These are phyloP conservation scores for Habroteleia sp. DNA, from an alignment of 2,888 invertebrate species.

Conservation along the genomic window DNA sequence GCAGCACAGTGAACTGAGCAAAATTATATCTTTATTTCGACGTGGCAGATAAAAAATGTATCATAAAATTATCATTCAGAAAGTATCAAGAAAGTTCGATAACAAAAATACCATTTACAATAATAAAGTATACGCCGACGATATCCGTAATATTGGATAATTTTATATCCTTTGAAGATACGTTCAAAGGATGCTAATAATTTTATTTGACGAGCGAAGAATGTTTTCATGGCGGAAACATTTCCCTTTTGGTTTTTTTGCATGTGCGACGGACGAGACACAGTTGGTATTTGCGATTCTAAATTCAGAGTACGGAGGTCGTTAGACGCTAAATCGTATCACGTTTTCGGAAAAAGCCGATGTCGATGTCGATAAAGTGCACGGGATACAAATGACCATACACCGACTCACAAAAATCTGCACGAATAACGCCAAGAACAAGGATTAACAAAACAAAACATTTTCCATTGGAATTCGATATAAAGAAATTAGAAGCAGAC, in stretches of 20 bases:
- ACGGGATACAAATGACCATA: conserved; percentile 46
- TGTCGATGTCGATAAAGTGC: conserved; percentile 48
- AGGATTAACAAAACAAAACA: conserved; percentile 20
- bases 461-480: no score
- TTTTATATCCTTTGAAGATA: conserved; percentile 10
- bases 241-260: conserved; percentile 31
- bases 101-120: neutral
- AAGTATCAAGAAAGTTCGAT: no score
- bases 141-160: neutral
- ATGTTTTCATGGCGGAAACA: conserved; percentile 46
- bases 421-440: conserved; percentile 20
- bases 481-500: no score
- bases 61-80: no score
- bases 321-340: conserved; percentile 56
- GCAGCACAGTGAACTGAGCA: no score
- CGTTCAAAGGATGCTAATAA: conserved; percentile 34
- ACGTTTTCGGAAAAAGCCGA: conserved; percentile 35
- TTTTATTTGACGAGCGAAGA: conserved; percentile 41
- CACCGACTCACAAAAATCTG: conserved; percentile 41
- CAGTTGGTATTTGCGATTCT: conserved; percentile 51
- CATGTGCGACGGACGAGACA: conserved; percentile 29
- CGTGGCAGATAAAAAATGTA: no score
- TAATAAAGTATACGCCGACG: neutral
- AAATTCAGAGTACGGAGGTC: conserved; percentile 60
- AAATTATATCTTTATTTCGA: no score